These are phyloP conservation scores for Heliopora coerulea DNA, from an alignment of 92 coral and sea anemone species.

Conservation along the genomic window DNA sequence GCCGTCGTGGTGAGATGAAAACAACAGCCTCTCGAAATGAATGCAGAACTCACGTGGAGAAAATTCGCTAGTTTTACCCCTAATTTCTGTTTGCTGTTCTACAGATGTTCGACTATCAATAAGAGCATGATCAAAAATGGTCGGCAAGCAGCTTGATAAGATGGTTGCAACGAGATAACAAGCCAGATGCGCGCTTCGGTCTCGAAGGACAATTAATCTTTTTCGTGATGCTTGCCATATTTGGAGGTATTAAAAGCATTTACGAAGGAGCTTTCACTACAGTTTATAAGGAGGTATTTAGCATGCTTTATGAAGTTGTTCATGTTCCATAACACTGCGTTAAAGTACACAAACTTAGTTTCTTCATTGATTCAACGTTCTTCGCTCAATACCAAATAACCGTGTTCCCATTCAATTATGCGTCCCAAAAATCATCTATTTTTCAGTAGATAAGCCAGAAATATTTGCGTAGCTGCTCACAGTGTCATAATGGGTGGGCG, in stretches of 20 bases:
- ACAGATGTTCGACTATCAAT: conserved; percentile 36
- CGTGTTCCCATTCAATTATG: not conserved
- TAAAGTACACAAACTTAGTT: no score
- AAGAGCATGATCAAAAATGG: conserved; percentile 29
- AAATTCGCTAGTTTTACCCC: not conserved
- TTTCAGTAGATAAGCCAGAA: conserved; percentile 18
- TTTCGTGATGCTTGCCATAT: conserved; percentile 23
- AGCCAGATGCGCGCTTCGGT: conserved; percentile 41
- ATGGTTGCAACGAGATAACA: conserved; percentile 32
- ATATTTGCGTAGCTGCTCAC: conserved; percentile 37
- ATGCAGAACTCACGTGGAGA: not conserved
- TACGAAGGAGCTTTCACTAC: conserved; percentile 16
- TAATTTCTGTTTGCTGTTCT: conserved; percentile 21
- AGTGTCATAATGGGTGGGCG: conserved; percentile 41
- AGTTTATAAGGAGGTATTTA: conserved; percentile 11
- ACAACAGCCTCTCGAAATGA: not conserved
- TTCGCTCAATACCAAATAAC: not conserved
- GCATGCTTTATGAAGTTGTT: conserved; percentile 1
- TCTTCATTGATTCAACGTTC: no score
- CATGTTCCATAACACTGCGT: no score
- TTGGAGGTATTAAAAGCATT: conserved; percentile 43
- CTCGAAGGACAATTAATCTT: conserved; percentile 32
- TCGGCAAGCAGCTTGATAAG: conserved; percentile 37
- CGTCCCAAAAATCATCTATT: not conserved
- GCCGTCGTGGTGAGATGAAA: not conserved